A percentile compares a stretch with the other conserved stretches of the same genome.
These are phyloP conservation scores for Eurytoma adleriae DNA, from an alignment of 2,888 invertebrate genomes.

Conservation along the genomic window DNA sequence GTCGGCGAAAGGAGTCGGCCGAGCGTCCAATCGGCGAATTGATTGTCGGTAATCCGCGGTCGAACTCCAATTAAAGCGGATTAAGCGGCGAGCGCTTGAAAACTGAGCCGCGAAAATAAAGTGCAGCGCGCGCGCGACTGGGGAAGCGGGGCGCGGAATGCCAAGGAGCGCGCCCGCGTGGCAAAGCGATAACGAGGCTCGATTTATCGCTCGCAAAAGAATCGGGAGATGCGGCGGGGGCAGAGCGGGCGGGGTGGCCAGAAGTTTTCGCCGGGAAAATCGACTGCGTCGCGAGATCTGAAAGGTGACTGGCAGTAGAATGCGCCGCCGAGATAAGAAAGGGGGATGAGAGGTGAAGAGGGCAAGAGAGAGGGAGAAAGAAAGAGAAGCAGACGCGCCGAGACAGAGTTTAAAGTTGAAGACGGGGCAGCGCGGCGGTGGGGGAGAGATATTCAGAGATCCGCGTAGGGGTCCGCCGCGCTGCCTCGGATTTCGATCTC, in stretches of 20 bases:
- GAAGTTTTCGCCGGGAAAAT: conserved; percentile 25
- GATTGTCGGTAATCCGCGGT: conserved; percentile 25
- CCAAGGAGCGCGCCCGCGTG: not conserved
- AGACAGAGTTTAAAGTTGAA: conserved; percentile 26
- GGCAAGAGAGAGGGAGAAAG: conserved; percentile 4
- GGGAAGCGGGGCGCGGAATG: not conserved
- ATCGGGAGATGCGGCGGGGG: not conserved
- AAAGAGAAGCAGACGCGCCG: not conserved
- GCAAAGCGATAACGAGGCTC: conserved; percentile 29
- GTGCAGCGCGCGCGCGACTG: not conserved
- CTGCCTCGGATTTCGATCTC: conserved; percentile 48
- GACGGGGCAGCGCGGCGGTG: not conserved
- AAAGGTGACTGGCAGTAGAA: conserved; percentile 54
- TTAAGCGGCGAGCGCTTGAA: not conserved
- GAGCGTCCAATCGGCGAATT: not conserved
- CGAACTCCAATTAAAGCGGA: not conserved
- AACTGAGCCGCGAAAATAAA: not conserved
- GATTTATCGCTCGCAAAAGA: conserved; percentile 12
- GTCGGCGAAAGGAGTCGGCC: not conserved
- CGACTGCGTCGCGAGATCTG: conserved; percentile 12
- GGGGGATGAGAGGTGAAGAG: conserved; percentile 40
- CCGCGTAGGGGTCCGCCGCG: not conserved
- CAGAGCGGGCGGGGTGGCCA: not conserved
- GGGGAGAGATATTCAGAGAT: conserved; percentile 28
- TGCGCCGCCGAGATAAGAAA: conserved; percentile 56